Evolutionary conservation across 2,797 vertebrate species (phyloP).

Genomic region (Astyanax mexicanus): DNA sequence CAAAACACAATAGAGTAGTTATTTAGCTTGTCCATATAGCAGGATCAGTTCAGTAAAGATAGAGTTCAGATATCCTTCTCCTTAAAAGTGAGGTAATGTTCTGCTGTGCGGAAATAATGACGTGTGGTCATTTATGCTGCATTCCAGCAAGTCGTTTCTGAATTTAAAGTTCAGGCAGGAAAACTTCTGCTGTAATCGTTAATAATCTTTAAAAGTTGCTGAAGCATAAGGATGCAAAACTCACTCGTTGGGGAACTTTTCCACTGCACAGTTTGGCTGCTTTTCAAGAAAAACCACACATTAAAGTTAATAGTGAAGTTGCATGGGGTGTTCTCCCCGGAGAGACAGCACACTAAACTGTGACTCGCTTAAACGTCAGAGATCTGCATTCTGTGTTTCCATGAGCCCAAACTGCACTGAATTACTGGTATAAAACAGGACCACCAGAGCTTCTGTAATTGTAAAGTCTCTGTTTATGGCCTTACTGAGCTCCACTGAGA

Average conservation of each 20-base stretch:
- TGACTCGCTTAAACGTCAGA: slow-evolving; percentile 7
- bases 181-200: slow-evolving; percentile 35
- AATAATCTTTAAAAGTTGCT: slow-evolving; percentile 34
- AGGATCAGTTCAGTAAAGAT: too few species aligned
- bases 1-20: too few species aligned
- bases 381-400: slow-evolving; percentile 19
- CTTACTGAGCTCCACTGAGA: neutral
- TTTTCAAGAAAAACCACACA: slow-evolving; percentile 41
- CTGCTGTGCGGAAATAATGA: neutral
- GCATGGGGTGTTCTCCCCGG: slow-evolving; percentile 18
- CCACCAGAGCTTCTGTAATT: slow-evolving; percentile 7
- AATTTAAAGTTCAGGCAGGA: slow-evolving; percentile 14
- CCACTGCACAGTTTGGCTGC: slow-evolving; percentile 26
- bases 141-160: neutral
- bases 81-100: neutral
- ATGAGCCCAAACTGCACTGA: neutral
- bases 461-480: neutral
- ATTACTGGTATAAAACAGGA: slow-evolving; percentile 8
- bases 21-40: too few species aligned
- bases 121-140: neutral
- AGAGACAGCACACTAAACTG: neutral
- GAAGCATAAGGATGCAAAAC: slow-evolving; percentile 30
- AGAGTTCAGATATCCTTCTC: too few species aligned
- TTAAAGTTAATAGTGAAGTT: slow-evolving; percentile 42
- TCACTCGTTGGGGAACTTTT: slow-evolving; percentile 19